Percentiles rank a stretch among this genome's conserved stretches.
Conservation (phyloP, 2,797 vertebrate species). For the Enteromius fasciolatus region DNA sequence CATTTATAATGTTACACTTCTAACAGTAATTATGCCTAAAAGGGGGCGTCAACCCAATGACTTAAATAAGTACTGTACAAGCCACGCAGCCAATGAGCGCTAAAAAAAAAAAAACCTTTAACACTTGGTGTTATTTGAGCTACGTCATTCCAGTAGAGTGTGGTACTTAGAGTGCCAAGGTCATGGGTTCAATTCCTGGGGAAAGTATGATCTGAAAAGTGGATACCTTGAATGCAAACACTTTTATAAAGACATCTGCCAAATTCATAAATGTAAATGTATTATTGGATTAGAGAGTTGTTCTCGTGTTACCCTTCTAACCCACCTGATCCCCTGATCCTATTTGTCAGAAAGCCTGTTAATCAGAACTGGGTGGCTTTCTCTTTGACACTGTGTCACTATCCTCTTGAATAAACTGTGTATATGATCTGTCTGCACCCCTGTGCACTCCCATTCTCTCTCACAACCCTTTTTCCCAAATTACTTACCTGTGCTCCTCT, state of each 20-base stretch:
- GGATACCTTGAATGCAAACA: neutral
- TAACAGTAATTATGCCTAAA: too few relatives aligned
- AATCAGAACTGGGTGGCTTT: conserved; percentile 54
- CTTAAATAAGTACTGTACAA: too few relatives aligned
- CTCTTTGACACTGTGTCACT: conserved; percentile 21
- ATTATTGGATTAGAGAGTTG: conserved; percentile 4
- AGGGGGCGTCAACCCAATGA: too few relatives aligned
- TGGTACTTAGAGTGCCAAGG: neutral
- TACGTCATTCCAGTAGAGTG: neutral
- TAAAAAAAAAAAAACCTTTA: too few relatives aligned
- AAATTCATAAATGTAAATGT: neutral
- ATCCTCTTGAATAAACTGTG: conserved; percentile 14
- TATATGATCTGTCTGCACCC: conserved; percentile 21
- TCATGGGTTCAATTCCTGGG: neutral
- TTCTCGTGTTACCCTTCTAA: conserved; percentile 13
- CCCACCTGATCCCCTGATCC: conserved; percentile 29
- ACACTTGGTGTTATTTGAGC: neutral
- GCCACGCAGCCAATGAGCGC: too few relatives aligned
- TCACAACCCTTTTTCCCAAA: conserved; percentile 14
- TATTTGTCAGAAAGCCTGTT: conserved; percentile 43
- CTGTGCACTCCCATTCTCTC: conserved; percentile 17
- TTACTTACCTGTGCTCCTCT: neutral
- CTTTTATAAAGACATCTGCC: neutral
- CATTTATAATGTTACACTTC: too few relatives aligned
- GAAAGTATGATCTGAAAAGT: neutral